These are phyloP conservation scores for Chionomys nivalis DNA, from an alignment of 2,113 vertebrate species.

Conservation along the genomic window DNA sequence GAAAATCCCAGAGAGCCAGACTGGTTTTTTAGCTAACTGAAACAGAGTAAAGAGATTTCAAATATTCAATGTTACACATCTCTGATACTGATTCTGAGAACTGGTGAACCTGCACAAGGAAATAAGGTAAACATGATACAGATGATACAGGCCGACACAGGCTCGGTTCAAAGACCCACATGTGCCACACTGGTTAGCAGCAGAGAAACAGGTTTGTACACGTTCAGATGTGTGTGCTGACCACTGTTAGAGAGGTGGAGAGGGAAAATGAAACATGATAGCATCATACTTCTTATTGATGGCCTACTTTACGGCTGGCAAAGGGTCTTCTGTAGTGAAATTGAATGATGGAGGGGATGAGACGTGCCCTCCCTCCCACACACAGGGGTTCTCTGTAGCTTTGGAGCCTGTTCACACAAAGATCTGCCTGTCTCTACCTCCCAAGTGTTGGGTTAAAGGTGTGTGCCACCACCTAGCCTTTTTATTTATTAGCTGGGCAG, in stretches of 20 bases:
- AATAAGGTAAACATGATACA: not conserved
- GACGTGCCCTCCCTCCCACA: not conserved
- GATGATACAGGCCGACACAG: not conserved
- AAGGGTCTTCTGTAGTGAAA: not conserved
- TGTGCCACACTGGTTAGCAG: not conserved
- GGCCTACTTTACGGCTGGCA: not conserved
- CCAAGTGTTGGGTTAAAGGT: too few species aligned
- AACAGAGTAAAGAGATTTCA: constrained; percentile 31
- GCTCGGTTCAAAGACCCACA: not conserved
- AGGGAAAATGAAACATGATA: not conserved
- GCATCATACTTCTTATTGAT: not conserved
- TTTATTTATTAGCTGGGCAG: too few species aligned
- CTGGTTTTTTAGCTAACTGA: constrained; percentile 26
- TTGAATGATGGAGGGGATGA: not conserved
- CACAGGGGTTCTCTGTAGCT: too few species aligned
- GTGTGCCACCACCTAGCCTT: too few species aligned
- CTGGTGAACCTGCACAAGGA: not conserved
- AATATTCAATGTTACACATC: not conserved
- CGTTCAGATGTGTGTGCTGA: not conserved
- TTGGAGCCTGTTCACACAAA: too few species aligned
- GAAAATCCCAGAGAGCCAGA: not conserved
- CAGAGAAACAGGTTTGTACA: not conserved
- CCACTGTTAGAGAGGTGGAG: not conserved
- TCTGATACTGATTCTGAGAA: not conserved
- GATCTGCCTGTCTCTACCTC: too few species aligned